Evolutionary conservation across 2,888 invertebrate genomes (phyloP), one percentile per base, ranked within the genome.

Genomic region (Cheilosia pagana): DNA sequence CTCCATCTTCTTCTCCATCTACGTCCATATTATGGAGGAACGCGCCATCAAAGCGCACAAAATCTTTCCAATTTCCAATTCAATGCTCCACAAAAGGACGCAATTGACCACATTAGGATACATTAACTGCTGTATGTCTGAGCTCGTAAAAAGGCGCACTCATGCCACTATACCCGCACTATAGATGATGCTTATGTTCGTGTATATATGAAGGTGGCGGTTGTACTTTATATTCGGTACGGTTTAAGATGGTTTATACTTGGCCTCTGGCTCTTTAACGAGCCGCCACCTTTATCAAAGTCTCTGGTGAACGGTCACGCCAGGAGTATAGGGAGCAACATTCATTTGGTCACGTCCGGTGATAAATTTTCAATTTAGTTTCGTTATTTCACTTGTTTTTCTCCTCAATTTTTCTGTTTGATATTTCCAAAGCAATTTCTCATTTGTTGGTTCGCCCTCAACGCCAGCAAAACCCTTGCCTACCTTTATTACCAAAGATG

Each of bases 11-110:
- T 68, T 39, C 57, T 53, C 14, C 50, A 25, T 35, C 35, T 41
- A 1, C 8, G 35, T 16, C 25, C 65, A 45, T 57, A 14, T 60
- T 62, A 39, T 55, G 23, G 28, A 23, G 35, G 12, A 31, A 65
- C 57, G 41, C 25, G n/a, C 72, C 78, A 60, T 72, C 74, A 74
- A 74, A 62, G 77, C 78, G 72, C 72, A 83, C 82, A 68, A 79
- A 85, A 85, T 85, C 83, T 85, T 75, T 79, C 79, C 83, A 85
- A 85, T 79, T 85, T 85, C 70, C 83, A 85, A 85, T 85, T 85
- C 83, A 85, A 79, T 85, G 83, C 79, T 85, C 83, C 83, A 85
- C 83, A 85, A 85, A 85, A 85, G 83, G 83, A 85, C 79, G 83
- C 83, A 79, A 85, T 85, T 85, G 83, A 85, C 79, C 83, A 85